A percentile compares a stretch with the other conserved stretches of the same genome.
These are phyloP conservation scores for Drosophila dunni DNA, from an alignment of 1,140 invertebrate species.

Conservation along the genomic window DNA sequence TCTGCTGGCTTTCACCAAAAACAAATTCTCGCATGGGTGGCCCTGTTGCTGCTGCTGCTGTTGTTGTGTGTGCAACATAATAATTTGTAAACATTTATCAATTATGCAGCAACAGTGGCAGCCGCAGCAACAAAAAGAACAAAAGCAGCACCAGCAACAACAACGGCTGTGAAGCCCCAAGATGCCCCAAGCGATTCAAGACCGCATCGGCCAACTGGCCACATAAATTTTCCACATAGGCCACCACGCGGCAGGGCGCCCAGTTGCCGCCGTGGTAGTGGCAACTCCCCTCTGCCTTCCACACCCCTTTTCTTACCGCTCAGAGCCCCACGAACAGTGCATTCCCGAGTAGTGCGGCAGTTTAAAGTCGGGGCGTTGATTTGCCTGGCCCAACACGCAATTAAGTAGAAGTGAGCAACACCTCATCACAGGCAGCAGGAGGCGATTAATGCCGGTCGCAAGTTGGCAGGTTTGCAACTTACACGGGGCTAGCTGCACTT, in stretches of 20 bases:
- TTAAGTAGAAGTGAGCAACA: slow-evolving; percentile 77
- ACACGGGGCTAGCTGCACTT: too few relatives aligned
- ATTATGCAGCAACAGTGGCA: slow-evolving; percentile 76
- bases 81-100: slow-evolving; percentile 83
- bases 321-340: neutral
- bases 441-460: neutral
- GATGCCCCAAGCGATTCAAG: slow-evolving; percentile 37
- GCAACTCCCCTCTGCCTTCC: neutral
- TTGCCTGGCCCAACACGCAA: slow-evolving; percentile 71
- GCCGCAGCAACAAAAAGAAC: slow-evolving; percentile 44
- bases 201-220: slow-evolving; percentile 55
- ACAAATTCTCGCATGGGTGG: slow-evolving; percentile 59
- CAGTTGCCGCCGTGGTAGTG: neutral
- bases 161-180: slow-evolving; percentile 50
- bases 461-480: slow-evolving; percentile 12
- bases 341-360: slow-evolving; percentile 58
- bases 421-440: slow-evolving; percentile 49
- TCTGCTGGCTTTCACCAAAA: slow-evolving; percentile 47
- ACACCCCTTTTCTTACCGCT: neutral
- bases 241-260: slow-evolving; percentile 57
- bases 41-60: slow-evolving; percentile 14
- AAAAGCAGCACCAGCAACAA: slow-evolving; percentile 56
- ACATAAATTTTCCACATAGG: slow-evolving; percentile 72
- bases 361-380: slow-evolving; percentile 62
- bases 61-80: slow-evolving; percentile 73